A percentile compares a stretch with the other conserved stretches of the same genome.
Conservation (phyloP, 2,797 vertebrate genomes). For the Coccyzus lansbergi region DNA sequence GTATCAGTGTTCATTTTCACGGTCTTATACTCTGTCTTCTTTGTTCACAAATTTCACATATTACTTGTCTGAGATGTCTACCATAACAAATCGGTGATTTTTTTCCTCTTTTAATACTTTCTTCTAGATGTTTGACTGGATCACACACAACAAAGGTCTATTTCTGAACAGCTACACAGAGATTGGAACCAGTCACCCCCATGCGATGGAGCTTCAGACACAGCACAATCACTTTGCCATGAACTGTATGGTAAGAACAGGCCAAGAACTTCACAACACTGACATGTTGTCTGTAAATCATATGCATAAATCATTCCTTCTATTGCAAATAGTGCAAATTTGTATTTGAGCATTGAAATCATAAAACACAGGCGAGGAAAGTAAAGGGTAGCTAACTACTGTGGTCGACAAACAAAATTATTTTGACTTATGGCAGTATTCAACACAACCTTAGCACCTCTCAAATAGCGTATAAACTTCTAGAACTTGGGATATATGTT, state of each 20-base stretch:
- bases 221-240: conserved; percentile 99
- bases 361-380: neutral
- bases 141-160: conserved; percentile 99
- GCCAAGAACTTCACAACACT: neutral
- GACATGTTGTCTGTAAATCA: fast-evolving
- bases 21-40: neutral
- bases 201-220: conserved; percentile 96
- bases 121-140: conserved; percentile 99
- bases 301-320: neutral
- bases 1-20: neutral
- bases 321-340: neutral
- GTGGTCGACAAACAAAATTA: neutral
- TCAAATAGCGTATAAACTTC: neutral
- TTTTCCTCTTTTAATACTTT: neutral
- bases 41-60: neutral
- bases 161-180: conserved; percentile 98
- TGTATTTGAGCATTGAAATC: neutral
- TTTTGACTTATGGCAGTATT: neutral
- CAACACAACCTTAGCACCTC: neutral
- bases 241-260: conserved; percentile 96
- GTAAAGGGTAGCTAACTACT: neutral
- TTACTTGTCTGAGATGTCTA: neutral
- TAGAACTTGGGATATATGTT: neutral
- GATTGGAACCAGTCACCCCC: conserved; percentile 96
- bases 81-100: neutral